Evolutionary conservation across 2,797 vertebrate species (phyloP), one percentile per base, ranked within the genome.

Genomic region (Hydrolagus colliei): DNA sequence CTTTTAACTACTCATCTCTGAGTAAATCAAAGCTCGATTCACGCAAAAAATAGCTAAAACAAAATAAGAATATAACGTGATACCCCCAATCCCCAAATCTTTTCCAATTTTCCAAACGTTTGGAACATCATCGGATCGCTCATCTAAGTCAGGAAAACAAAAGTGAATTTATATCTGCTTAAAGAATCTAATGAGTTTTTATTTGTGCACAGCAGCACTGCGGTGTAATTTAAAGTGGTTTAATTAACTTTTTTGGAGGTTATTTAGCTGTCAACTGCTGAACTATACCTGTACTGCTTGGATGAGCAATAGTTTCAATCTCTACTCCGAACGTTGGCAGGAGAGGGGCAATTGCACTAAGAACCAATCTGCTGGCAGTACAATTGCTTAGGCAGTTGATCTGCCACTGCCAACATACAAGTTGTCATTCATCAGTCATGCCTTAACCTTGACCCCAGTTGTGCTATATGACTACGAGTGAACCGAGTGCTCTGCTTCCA

Each of bases 111-210:
- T 82, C 8, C 27, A 5, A 35, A 18, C 3, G 41, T 52, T 52
- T 6, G 41, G 41, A 52, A 52, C 41, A 52, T 52, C 6, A 52
- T 52, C 41, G 41, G 41, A 52, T 52, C 41, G 41, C 41, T 52
- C 41, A 1, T 52, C 41, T 52, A 52, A 3, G 3, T 52, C 79
- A 18, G 27, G 12, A 65, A 13, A 67, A 41, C 11, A 32, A 14
- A 68, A 82, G 79, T 67, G 27, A 16, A 82, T 82, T 82, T 35
- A 82, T 82, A 13, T 5, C 62, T 68, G 79, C 27, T 80, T 82
- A 32, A 27, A 82, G 79, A 35, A 9, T 82, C 14, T 68, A 65
- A 82, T 82, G 16, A 62, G 68, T 80, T 32, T 12, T 32, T 82
- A 82, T 82, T 68, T 82, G 63, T 82, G 27, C 68, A 32, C 10